Base-by-base conservation (phyloP, 1,140 invertebrate species). In the Aradophagus sp. region DNA sequence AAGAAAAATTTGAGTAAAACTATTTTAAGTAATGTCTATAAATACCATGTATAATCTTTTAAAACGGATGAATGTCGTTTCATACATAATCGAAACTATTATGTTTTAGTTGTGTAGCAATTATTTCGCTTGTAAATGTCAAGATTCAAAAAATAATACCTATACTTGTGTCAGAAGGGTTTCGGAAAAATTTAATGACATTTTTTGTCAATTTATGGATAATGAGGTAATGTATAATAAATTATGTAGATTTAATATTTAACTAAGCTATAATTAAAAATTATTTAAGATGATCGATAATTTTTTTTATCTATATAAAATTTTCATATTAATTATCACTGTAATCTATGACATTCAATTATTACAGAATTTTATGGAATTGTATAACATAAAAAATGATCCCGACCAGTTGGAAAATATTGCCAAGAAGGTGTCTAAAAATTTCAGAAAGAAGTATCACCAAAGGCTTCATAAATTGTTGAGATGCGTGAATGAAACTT, bases 131-230 rank as follows among this genome's bases (percentile, higher is more conserved):
- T 96, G 94, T 75, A 95, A 95, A 77, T 96, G 94, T 77, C 90
- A 95, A 83, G 94, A 95, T 80, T 81, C 90, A 0, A 87, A 77
- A 73, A 97, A 97, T 77, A 97, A 97, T 76, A 95, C 95, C 0
- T 97, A 90, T 74, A 84, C 84, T 0, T 97, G 95, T 78, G 62
- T 96, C 2, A 81, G 93, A 38, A 88, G 89, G 52, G 68, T 93
- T 16, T 80, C 84, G 1, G 61, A 87, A 27, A 14, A 77, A 1
- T 69, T 78, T 26, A 88, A 93, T 77, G 88, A 89, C 59, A 88
- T 95, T 59, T 95, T 91, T 73, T 96, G 95, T 77, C 74, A 88
- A 53, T 94, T 96, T 80, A 79, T 86, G 16, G 93, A 96, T 79
- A 63, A 87, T 31, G 85, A 93, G 87, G 93, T 94, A 61, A 12